Evolutionary conservation across 2,888 invertebrate species (phyloP), one percentile per base, ranked within the genome.

Genomic region (Drosophila maculinotata): DNA sequence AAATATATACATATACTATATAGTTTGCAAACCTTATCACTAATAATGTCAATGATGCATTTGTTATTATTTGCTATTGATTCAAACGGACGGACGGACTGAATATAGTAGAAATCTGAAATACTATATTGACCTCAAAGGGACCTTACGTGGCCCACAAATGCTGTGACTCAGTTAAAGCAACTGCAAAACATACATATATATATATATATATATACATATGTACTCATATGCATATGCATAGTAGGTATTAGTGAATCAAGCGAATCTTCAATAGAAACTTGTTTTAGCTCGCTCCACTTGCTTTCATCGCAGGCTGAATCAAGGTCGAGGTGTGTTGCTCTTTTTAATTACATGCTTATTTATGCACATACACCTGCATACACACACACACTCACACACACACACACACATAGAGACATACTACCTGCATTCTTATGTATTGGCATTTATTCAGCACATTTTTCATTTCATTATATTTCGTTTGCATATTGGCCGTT

Each of bases 251-350:
- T 10, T 8, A 14, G 4, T n/a, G 20, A 35, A 47, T 69, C 14
- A 5, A 31, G 14, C 31, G 39, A 12, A 53, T 47, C 53, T 47
- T 20, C 0, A 30, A 25, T 23, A 1, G 14, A 52, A 69, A 69
- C 70, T 48, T 35, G 70, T 59, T 65, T 56, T 0, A 42, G 41
- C 30, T 25, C 20, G 45, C 14, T 49, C 47, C 25, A 42, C 17
- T 69, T 51, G 49, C 53, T 64, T 49, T 53, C 23, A 26, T 52
- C 47, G 31, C 17, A 26, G 41, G 31, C 17, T 30, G 41, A 31
- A 69, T 58, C 45, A 69, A 64, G 64, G 69, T 69, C 69, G 25
- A 58, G 64, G 23, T 57, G 62, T 57, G 4, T 7, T 39, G 31
- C 17, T 35, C 38, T 28, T 7, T n/a, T 51, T 51, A 47, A 51